Percentiles rank a stretch among this genome's conserved stretches.
phyloP scores from a whole-genome alignment of 2,888 invertebrate species.

The Dyspetes luteomarginatus region DNA sequence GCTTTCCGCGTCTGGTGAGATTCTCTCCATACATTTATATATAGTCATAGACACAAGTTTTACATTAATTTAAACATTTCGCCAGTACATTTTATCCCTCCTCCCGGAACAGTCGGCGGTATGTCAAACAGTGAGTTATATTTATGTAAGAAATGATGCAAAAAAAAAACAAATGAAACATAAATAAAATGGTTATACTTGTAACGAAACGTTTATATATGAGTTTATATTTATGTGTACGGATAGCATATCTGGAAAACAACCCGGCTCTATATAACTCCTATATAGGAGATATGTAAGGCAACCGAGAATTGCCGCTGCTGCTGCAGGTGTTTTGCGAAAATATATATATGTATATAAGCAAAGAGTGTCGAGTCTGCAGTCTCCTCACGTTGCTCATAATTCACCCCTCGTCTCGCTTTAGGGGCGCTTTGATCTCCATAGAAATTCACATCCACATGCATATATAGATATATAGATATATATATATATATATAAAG shows the following conservation, averaged over 20 bases:
- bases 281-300: slow-evolving; percentile 7
- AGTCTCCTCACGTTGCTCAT: slow-evolving; percentile 43
- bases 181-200: slow-evolving; percentile 44
- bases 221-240: slow-evolving; percentile 1
- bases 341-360: slow-evolving; percentile 40
- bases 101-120: slow-evolving; percentile 32
- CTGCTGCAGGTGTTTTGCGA: slow-evolving; percentile 59
- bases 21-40: neutral
- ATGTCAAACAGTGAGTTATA: slow-evolving; percentile 61
- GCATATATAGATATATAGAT: slow-evolving; percentile 6
- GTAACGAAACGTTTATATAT: slow-evolving; percentile 51
- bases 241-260: slow-evolving; percentile 24
- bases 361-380: slow-evolving; percentile 34
- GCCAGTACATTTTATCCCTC: slow-evolving; percentile 30
- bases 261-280: slow-evolving; percentile 41
- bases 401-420: slow-evolving; percentile 58
- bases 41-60: no score
- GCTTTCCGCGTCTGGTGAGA: neutral
- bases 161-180: slow-evolving; percentile 21
- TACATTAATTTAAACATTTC: slow-evolving; percentile 41
- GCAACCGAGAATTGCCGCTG: slow-evolving; percentile 34
- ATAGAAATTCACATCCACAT: slow-evolving; percentile 11
- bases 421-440: slow-evolving; percentile 43
- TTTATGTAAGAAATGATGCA: slow-evolving; percentile 26
- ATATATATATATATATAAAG: neutral